A percentile compares a stretch with the other conserved stretches of the same genome.
Evolutionary conservation across 2,797 vertebrate genomes (phyloP).

Genomic region (Numenius phaeopus): DNA sequence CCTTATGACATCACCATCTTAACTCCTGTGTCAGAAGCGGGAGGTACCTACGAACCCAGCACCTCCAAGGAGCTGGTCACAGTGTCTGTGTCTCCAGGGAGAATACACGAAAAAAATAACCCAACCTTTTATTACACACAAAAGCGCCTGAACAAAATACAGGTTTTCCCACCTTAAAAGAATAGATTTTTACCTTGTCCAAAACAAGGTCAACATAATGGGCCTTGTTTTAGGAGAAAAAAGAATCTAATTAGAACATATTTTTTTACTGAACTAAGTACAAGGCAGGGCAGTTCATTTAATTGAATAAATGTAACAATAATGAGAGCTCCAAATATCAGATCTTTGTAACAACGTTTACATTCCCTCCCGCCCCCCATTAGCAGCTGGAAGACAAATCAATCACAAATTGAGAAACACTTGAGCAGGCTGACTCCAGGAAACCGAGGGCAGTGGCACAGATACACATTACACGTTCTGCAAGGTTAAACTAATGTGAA

Average conservation of each 20-base stretch:
- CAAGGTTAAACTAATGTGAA: slow-evolving; percentile 59
- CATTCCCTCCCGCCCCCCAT: neutral
- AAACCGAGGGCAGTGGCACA: neutral
- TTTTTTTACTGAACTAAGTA: neutral
- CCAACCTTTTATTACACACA: neutral
- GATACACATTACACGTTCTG: neutral
- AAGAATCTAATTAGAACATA: neutral
- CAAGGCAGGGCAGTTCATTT: neutral
- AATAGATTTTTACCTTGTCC: neutral
- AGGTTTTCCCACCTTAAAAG: neutral
- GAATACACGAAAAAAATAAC: neutral
- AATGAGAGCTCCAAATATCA: neutral
- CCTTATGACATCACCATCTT: neutral
- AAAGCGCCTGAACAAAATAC: neutral
- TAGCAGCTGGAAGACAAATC: slow-evolving; percentile 32
- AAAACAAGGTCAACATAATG: neutral
- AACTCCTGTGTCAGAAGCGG: neutral
- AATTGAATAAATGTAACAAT: neutral
- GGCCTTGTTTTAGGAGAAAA: neutral
- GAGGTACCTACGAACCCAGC: neutral
- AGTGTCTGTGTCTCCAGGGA: neutral
- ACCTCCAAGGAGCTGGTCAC: neutral
- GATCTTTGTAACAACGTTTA: neutral
- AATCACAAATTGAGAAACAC: neutral
- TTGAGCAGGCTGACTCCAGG: neutral